These are phyloP conservation scores for Volucella inanis DNA, from an alignment of 2,888 invertebrate genomes.

Conservation along the genomic window DNA sequence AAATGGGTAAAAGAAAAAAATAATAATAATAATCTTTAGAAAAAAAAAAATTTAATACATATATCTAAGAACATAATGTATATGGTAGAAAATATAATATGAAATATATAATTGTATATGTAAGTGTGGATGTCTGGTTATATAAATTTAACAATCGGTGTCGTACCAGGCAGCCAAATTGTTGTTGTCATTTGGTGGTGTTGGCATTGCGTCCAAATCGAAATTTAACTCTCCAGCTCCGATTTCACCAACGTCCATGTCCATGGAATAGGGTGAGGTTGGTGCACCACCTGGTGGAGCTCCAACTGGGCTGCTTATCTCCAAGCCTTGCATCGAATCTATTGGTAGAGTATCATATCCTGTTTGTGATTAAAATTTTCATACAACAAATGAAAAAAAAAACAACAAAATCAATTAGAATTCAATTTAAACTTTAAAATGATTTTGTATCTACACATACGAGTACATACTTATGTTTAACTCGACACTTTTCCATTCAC, in stretches of 20 bases:
- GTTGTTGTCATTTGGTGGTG: conserved; percentile 94
- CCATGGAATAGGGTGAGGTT: conserved; percentile 89
- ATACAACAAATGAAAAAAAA: conserved; percentile 32
- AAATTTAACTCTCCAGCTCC: conserved; percentile 90
- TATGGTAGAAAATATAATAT: conserved; percentile 61
- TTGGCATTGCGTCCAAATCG: conserved; percentile 89
- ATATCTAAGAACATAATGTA: conserved; percentile 70
- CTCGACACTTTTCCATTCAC: conserved; percentile 48
- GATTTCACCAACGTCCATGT: conserved; percentile 93
- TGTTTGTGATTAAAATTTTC: conserved; percentile 80
- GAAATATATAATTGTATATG: conserved; percentile 56
- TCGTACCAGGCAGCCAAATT: conserved; percentile 99
- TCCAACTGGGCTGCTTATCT: conserved; percentile 87
- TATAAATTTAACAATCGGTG: conserved; percentile 91
- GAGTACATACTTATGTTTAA: conserved; percentile 2
- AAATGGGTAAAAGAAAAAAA: conserved; percentile 30
- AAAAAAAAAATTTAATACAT: conserved; percentile 61
- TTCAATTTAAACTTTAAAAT: too few relatives aligned
- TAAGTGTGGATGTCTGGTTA: conserved; percentile 54
- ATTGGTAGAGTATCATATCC: conserved; percentile 99
- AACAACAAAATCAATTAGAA: conserved; percentile 57
- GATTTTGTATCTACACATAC: too few relatives aligned
- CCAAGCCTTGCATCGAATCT: conserved; percentile 97
- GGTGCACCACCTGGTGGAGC: conserved; percentile 82
- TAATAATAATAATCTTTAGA: conserved; percentile 28